phyloP scores from a whole-genome alignment of 2,888 invertebrate species.

The Eugnorisma glareosa region DNA sequence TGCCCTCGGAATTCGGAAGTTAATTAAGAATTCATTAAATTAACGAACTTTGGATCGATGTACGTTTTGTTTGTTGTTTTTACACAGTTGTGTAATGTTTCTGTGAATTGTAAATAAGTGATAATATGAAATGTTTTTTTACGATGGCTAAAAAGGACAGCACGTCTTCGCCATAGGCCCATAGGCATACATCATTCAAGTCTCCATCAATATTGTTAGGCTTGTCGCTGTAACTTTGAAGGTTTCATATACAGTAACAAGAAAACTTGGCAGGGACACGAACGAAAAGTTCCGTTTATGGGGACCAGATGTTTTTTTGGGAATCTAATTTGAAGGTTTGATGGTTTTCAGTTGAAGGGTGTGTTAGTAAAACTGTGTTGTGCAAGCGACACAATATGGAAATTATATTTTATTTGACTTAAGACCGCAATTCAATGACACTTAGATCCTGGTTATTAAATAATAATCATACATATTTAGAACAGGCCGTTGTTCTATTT shows the following conservation, averaged over 20 bases:
- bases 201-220: constrained; percentile 38
- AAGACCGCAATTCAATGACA: no score
- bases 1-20: constrained; percentile 29
- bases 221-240: constrained; percentile 40
- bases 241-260: constrained; percentile 22
- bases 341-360: background rate
- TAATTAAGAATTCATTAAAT: constrained; percentile 53
- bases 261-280: constrained; percentile 38
- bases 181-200: constrained; percentile 44
- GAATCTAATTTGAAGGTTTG: constrained; percentile 15
- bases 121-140: constrained; percentile 11
- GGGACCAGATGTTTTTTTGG: background rate
- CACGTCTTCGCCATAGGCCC: constrained; percentile 8
- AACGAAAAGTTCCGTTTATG: background rate
- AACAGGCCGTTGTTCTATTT: no score
- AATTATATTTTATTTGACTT: background rate
- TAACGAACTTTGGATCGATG: constrained; percentile 36
- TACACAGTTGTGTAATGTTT: constrained; percentile 18
- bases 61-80: constrained; percentile 43
- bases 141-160: constrained; percentile 3
- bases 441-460: no score
- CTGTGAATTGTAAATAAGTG: constrained; percentile 6
- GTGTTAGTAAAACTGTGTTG: background rate
- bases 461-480: no score
- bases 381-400: background rate